Evolutionary conservation across 1,140 invertebrate genomes (phyloP), one percentile per base, ranked within the genome.

Genomic region (Leptopilina boulardi): DNA sequence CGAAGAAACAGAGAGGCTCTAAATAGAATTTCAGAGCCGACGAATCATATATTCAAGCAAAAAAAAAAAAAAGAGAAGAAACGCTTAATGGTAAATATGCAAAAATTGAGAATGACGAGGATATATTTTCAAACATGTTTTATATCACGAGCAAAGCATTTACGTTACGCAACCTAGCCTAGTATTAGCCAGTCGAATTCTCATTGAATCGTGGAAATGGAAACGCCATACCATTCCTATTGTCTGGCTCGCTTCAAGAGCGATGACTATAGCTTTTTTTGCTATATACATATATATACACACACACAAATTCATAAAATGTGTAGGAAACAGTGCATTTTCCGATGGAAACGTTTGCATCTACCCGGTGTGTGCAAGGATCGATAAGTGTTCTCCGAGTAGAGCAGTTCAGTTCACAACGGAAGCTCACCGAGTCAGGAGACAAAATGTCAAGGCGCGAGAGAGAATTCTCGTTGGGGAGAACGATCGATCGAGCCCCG

Each of bases 391-490:
- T 66, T 66, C 26, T 66, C 59, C 59, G 59, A 66, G 59, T 66
- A 30, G 59, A 66, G 59, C 59, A 66, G 59, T 66, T 66, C 59
- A 66, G 59, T 66, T 66, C 59, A 66, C 59, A 66, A 66, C 26
- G 59, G 59, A 66, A 66, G 26, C 59, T 23, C 26, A 66, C 59
- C 59, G 59, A 66, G 59, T 26, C 59, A 66, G 26, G 59, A 66
- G 59, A 66, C 59, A 66, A 66, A 66, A 66, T 66, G 59, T 66
- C 59, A 66, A 66, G 59, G 59, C 59, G 59, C 59, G 59, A 66
- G 59, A 66, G 59, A 66, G 59, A 66, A 66, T 66, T 66, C n/a
- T n/a, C 59, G 59, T 66, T 66, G 59, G 59, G 59, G 59, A 66
- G 59, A 34, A 66, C 21, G 59, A 66, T 66, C 59, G 59, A 66